Percentiles rank a stretch among this genome's conserved stretches.
phyloP scores from a whole-genome alignment of 2,888 invertebrate species.

The Andrena camellia region DNA sequence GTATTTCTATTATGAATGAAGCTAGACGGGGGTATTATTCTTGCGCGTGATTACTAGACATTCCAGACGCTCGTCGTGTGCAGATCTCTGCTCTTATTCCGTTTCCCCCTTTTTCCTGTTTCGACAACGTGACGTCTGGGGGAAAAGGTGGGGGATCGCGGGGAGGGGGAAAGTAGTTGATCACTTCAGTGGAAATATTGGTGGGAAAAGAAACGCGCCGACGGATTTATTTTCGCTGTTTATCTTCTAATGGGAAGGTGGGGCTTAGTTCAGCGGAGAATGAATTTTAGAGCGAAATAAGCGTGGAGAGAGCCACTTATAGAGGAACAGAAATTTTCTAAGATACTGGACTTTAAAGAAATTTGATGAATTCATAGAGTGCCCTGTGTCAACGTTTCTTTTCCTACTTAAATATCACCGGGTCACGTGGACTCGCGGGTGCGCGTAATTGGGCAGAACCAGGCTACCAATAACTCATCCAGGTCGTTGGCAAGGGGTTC shows the following conservation, averaged over 20 bases:
- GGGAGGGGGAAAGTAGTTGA: neutral
- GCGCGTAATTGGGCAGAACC: too few species aligned
- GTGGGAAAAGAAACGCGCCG: neutral
- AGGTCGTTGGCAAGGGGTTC: too few species aligned
- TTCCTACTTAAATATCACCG: too few species aligned
- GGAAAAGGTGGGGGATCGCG: neutral
- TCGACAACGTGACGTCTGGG: neutral
- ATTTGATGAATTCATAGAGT: neutral
- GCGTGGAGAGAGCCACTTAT: too few species aligned
- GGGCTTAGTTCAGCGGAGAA: neutral
- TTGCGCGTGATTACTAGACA: slow-evolving; percentile 52
- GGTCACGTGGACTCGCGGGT: too few species aligned
- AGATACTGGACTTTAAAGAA: neutral
- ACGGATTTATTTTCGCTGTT: neutral
- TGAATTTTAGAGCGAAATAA: too few species aligned
- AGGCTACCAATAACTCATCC: too few species aligned
- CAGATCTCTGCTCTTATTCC: neutral
- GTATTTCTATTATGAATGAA: slow-evolving; percentile 21
- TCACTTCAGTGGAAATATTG: neutral
- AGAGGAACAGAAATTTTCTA: too few species aligned
- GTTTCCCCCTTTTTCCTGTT: neutral
- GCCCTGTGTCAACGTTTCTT: too few species aligned
- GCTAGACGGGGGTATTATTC: slow-evolving; percentile 29
- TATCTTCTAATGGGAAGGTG: neutral
- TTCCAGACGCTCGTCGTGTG: slow-evolving; percentile 27